Evolutionary conservation across 2,797 vertebrate species (phyloP).

Genomic region (Psittacula derbiana): DNA sequence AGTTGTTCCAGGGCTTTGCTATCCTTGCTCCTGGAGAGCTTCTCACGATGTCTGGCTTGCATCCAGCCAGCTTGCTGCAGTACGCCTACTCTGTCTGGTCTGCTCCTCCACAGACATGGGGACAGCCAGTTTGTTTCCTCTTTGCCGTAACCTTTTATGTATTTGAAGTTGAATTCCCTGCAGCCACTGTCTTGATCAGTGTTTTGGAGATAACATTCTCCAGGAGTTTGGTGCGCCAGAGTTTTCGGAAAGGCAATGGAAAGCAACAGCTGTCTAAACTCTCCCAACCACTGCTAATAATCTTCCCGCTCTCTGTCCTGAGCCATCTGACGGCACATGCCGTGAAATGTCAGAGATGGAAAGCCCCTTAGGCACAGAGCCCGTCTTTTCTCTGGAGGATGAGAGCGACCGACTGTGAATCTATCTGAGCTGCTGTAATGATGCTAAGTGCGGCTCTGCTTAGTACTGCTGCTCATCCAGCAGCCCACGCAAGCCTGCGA

Average conservation of each 20-base stretch:
- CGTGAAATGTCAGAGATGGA: background rate
- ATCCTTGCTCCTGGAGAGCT: accelerated
- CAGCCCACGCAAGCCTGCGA: accelerated
- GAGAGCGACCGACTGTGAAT: background rate
- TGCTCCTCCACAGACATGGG: background rate
- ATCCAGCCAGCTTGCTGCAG: background rate
- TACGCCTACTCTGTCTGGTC: background rate
- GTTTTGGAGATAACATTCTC: background rate
- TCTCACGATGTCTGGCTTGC: accelerated
- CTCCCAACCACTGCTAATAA: constrained; percentile 3
- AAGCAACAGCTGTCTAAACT: constrained; percentile 30
- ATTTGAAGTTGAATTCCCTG: background rate
- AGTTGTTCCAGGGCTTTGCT: background rate
- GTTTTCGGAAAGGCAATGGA: background rate
- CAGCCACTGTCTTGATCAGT: background rate
- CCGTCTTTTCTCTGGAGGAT: background rate
- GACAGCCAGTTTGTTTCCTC: background rate
- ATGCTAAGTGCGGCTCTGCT: background rate
- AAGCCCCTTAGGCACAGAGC: background rate
- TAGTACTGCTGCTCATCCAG: background rate
- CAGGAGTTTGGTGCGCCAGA: background rate
- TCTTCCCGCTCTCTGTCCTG: background rate
- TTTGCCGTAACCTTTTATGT: background rate
- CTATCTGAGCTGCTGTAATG: background rate
- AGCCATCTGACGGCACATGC: background rate